Percentiles rank a stretch among this genome's conserved stretches.
Conservation (phyloP, 2,797 vertebrate species). For the Cuculus canorus region DNA sequence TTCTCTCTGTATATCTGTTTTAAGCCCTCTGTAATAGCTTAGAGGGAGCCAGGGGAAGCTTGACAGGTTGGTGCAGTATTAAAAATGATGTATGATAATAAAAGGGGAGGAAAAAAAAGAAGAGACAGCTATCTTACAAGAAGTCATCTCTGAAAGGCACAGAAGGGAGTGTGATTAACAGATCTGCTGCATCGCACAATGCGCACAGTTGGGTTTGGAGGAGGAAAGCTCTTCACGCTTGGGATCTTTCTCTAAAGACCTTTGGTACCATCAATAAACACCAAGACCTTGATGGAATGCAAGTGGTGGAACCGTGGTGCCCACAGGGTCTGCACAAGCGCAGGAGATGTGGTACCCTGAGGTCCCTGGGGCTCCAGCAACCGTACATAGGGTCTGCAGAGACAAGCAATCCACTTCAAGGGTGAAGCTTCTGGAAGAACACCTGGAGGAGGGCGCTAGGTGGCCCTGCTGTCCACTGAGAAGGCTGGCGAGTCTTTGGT, state of each 20-base stretch:
- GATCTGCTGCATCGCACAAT: accelerated
- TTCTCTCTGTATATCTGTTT: neutral
- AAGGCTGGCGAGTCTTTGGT: accelerated
- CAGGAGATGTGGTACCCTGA: neutral
- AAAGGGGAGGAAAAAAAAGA: neutral
- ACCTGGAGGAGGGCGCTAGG: accelerated
- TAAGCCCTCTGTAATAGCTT: neutral
- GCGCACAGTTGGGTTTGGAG: accelerated
- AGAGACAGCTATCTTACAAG: neutral
- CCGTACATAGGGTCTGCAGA: accelerated
- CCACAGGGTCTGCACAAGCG: accelerated
- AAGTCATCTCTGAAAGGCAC: neutral
- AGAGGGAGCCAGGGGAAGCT: neutral
- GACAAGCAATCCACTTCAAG: accelerated
- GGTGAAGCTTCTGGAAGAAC: no score
- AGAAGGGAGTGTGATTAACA: neutral
- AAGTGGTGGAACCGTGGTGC: neutral
- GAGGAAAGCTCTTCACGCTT: accelerated
- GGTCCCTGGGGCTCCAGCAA: neutral
- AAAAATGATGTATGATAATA: neutral
- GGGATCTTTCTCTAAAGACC: accelerated
- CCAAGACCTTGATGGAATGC: accelerated
- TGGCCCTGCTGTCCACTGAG: neutral
- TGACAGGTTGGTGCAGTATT: neutral
- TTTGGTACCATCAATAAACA: accelerated